Base-by-base conservation (phyloP, 2,113 vertebrate genomes). In the Rhodinocichla rosea region DNA sequence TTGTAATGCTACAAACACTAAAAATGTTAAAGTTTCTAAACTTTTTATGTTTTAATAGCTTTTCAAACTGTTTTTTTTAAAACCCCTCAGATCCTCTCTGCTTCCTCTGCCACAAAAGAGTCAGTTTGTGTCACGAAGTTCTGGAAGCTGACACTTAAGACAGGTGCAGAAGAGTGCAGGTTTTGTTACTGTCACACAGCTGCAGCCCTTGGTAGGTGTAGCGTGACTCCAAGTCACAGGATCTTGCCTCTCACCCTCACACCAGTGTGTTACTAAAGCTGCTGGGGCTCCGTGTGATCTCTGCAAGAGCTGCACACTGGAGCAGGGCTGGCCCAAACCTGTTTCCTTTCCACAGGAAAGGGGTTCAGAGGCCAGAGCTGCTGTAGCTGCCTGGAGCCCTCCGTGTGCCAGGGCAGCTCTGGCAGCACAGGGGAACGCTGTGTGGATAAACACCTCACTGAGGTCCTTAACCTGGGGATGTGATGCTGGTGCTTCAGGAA, bases 401-500 rank as follows among this genome's bases (percentile, higher is more conserved):
- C 49, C 15, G 6, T 15, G 56, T 81, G 67, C 63, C 70, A 6
- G 78, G 92, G 37, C 85, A 60, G n/a, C 42, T 88, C 68, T 83
- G 74, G 92, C 62, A 47, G 85, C 13, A 1, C 12, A 28, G 35
- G 70, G 88, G 70, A 93, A 35, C 70, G 80, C 87, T 65, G 18
- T 90, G 87, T 90, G 96, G 67, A 35, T 75, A 69, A 78, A 95
- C 56, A 62, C 75, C 82, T 79, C 62, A 33, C 23, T 47, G 13
- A 95, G 94, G 79, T 82, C 35, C 81, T 95, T 57, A 49, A 80
- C 81, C 77, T 89, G 50, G 69, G 78, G 82, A 90, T 93, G 65
- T 93, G 93, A 95, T 53, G 94, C 92, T 96, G 95, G 96, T 98
- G 92, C 94, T 98, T 97, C 83, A 83, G 86, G 78, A 97, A 89